Base-by-base conservation (phyloP, 2,113 vertebrate genomes). In the Oreamnos americanus region DNA sequence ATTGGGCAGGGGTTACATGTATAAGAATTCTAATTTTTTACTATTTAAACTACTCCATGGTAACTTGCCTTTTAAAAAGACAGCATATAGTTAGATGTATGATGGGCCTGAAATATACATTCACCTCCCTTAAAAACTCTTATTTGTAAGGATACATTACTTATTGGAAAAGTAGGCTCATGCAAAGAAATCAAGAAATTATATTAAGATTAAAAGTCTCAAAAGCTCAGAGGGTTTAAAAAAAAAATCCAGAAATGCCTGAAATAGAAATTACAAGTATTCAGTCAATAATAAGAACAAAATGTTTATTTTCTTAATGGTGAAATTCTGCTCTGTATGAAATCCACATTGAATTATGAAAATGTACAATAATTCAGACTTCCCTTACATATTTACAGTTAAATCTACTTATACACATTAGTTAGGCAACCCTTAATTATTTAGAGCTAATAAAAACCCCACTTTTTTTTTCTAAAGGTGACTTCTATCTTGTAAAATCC, bases 251-350 rank as follows among this genome's bases (percentile, higher is more conserved):
- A 53, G 78, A 91, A 62, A 97, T 92, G 91, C 30, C 58, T 98
- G 97, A 96, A 97, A 82, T 51, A 99, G 93, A 98, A 98, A 98
- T 98, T 98, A 98, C 94, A 98, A 98, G 96, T 97, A 96, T 97
- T 96, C 97, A 98, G 96, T 97, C 98, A 98, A 84, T 98, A 94
- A 95, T 99, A 99, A 96, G 98, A 98, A 99, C 96, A 99, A 99
- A 98, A 97, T 97, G 58, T 98, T 99, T 98, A 99, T 99, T 99
- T 98, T 99, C 98, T 97, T 98, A 98, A 91, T 98, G 98, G 97
- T 99, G 98, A 98, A 98, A 98, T 98, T 98, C 98, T 98, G 87
- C 97, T 99, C 95, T 98, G 94, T 98, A 98, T 99, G 98, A 98
- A 99, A 98, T 96, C 98, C 98, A 98, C 98, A 99, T 98, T 98